These are phyloP conservation scores for Helicoverpa armigera DNA, from an alignment of 1,140 invertebrate genomes.

Conservation along the genomic window DNA sequence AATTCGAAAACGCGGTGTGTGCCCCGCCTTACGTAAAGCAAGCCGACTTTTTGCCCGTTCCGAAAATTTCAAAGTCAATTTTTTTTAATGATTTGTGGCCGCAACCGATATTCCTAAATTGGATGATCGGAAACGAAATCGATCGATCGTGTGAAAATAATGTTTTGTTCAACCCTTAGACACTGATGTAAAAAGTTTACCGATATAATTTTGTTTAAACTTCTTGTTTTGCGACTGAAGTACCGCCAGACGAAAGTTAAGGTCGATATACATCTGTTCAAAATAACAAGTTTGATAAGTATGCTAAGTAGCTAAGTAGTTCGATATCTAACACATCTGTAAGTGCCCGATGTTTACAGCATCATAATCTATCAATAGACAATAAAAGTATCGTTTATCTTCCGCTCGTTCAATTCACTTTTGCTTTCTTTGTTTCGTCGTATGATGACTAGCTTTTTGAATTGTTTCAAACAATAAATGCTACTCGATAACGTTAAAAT, in stretches of 20 bases:
- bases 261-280: neutral
- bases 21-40: conserved; percentile 78
- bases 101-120: conserved; percentile 83
- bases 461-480: conserved; percentile 55
- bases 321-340: conserved; percentile 5
- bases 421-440: conserved; percentile 52
- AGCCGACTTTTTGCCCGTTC: conserved; percentile 80
- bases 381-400: conserved; percentile 45
- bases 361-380: conserved; percentile 43
- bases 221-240: neutral
- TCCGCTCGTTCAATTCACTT: conserved; percentile 42
- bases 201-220: conserved; percentile 21
- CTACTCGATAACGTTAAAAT: conserved; percentile 39
- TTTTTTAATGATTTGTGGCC: conserved; percentile 84
- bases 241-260: neutral
- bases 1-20: conserved; percentile 77
- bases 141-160: conserved; percentile 82
- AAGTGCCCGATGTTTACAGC: conserved; percentile 23
- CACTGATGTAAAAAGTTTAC: conserved; percentile 32
- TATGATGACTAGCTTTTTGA: conserved; percentile 53
- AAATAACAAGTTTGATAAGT: conserved; percentile 17
- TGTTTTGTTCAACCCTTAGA: conserved; percentile 55
- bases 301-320: conserved; percentile 30
- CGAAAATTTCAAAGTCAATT: conserved; percentile 77
- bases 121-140: conserved; percentile 78